Base-by-base conservation (phyloP, 2,888 invertebrate genomes). In the Poecilus cupreus region DNA sequence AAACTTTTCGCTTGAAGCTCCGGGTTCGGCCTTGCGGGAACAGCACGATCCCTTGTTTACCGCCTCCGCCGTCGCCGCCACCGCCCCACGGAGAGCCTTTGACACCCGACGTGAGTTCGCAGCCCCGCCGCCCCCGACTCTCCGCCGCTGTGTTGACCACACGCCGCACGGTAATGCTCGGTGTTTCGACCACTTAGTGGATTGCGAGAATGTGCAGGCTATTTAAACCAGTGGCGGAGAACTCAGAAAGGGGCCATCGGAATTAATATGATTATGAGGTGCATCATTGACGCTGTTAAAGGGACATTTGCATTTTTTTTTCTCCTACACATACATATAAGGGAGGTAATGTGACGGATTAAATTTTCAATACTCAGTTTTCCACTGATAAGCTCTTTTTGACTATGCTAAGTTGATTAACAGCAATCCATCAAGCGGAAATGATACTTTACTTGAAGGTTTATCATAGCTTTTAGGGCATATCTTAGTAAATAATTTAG, bases 111-210 rank as follows among this genome's bases (percentile, higher is more conserved):
- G 60, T 43, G 26, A 75, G 75, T 60, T 20, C 20, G 20, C 54
- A n/a, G 39, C 64, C 24, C 11, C 13, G 3, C 13, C 0, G 4
- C n/a, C 24, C 13, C 60, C 22, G 16, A 20, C 54, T 49, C n/a
- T n/a, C 20, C 24, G 13, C 24, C 37, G 37, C 64, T 68, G 32
- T 37, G 32, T 22, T 76, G 79, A 79, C 79, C 79, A 20, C 76
- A 76, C 24, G 60, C 26, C 64, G 68, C 68, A 70, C 64, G 46
- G 82, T 83, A 83, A 84, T 83, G 82, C 83, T 81, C 83, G 83
- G 82, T 84, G 82, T 83, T 82, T 83, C 82, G 76, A 84, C 83
- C 84, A 83, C 84, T 84, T 83, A 84, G 83, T 74, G 82, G 82
- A 83, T 84, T 83, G 82, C 80, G 43, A 72, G 46, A 43, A 72